Evolutionary conservation across 2,113 vertebrate genomes (phyloP).

Genomic region (Oreochromis aureus): DNA sequence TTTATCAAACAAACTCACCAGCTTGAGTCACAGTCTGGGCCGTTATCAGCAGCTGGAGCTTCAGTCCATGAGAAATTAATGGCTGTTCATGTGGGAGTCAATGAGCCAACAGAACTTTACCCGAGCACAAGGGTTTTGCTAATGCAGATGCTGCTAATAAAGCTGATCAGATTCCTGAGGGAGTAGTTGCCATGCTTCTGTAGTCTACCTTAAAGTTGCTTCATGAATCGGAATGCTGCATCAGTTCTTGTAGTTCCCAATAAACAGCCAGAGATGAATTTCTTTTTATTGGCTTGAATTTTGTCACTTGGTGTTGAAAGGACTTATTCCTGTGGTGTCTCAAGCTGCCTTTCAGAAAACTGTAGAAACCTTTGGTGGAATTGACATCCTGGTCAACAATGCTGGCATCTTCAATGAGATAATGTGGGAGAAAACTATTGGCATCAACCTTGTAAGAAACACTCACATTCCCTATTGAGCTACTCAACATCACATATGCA

Average conservation of each 20-base stretch:
- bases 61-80: too few relatives aligned
- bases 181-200: background rate
- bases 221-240: background rate
- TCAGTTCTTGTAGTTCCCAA: background rate
- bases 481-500: background rate
- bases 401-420: slow-evolving; percentile 67
- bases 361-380: slow-evolving; percentile 37
- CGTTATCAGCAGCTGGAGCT: background rate
- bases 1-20: background rate
- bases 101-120: background rate
- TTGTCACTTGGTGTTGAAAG: background rate
- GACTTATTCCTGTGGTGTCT: background rate
- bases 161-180: background rate
- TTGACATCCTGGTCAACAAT: slow-evolving; percentile 75
- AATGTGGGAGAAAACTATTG: slow-evolving; percentile 62
- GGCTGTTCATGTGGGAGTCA: background rate
- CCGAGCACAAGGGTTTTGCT: background rate
- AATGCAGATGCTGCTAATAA: background rate
- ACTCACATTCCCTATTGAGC: background rate
- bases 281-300: background rate
- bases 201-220: background rate
- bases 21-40: background rate
- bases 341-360: slow-evolving; percentile 65
- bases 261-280: fast-evolving
- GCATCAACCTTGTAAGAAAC: slow-evolving; percentile 67